Conservation (phyloP, 53 echinoderm and acorn worm genomes). For the Holothuria leucospilota region DNA sequence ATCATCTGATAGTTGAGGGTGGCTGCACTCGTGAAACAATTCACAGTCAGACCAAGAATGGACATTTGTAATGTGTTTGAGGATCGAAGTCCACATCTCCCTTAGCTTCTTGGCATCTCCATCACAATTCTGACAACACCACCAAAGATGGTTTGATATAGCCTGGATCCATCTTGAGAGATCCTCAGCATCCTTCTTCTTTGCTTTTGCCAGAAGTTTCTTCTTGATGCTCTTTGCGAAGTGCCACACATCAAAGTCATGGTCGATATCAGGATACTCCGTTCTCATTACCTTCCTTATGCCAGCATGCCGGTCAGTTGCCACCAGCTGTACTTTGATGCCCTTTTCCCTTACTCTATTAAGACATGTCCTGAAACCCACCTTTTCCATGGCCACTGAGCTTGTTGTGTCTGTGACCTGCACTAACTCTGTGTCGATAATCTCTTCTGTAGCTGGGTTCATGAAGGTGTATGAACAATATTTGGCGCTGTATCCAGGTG, state of each 20-base stretch:
- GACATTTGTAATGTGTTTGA: conserved; percentile 28
- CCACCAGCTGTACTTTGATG: conserved; percentile 8
- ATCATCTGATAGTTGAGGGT: conserved; percentile 18
- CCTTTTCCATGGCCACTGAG: conserved; percentile 50
- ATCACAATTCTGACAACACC: conserved; percentile 14
- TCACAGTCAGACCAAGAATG: conserved; percentile 33
- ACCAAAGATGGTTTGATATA: conserved; percentile 56
- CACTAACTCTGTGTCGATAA: conserved; percentile 41
- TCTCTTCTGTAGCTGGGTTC: conserved; percentile 15
- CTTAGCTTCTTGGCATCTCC: conserved; percentile 3
- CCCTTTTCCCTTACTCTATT: background rate
- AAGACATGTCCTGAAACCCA: conserved; percentile 15
- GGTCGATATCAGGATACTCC: conserved; percentile 11
- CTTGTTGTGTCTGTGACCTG: conserved; percentile 44
- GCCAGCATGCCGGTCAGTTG: conserved; percentile 51
- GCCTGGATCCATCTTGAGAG: conserved; percentile 30
- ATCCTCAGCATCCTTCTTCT: conserved; percentile 19
- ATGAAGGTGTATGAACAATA: conserved; percentile 47
- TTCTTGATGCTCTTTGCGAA: conserved; percentile 44
- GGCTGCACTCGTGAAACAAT: conserved; percentile 37
- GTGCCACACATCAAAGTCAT: conserved; percentile 40
- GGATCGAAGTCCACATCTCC: conserved; percentile 50
- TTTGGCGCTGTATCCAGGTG: conserved; percentile 21
- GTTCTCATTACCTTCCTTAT: conserved; percentile 30
- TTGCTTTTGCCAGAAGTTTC: conserved; percentile 19